These are phyloP conservation scores for Agrotis exclamationis DNA, from an alignment of 2,888 invertebrate species.

Conservation along the genomic window DNA sequence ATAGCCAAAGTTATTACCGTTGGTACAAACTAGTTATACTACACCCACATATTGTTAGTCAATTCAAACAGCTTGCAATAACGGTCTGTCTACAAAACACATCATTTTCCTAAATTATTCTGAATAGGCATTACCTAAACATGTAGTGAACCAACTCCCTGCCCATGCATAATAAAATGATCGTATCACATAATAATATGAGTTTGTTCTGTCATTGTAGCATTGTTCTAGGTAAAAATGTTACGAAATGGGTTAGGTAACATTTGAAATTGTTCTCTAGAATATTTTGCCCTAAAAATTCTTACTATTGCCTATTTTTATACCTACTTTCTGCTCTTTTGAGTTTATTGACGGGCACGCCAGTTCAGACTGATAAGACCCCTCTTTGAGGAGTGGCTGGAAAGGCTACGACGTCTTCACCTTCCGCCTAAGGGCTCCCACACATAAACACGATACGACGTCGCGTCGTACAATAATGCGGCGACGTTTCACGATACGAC, in stretches of 20 bases:
- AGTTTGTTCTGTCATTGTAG: slow-evolving; percentile 32
- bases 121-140: slow-evolving; percentile 43
- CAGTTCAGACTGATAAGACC: too few species aligned
- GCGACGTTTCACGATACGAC: too few species aligned
- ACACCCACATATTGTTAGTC: too few species aligned
- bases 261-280: background rate
- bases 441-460: too few species aligned
- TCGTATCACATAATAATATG: slow-evolving; percentile 34
- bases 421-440: too few species aligned
- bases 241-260: slow-evolving; percentile 2
- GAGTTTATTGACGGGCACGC: too few species aligned
- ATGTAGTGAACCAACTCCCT: slow-evolving; percentile 45
- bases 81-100: slow-evolving; percentile 8
- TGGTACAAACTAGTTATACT: too few species aligned
- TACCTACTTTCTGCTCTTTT: too few species aligned
- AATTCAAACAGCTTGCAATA: slow-evolving; percentile 19
- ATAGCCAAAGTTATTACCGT: too few species aligned
- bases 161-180: slow-evolving; percentile 56
- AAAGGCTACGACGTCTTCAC: too few species aligned
- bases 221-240: slow-evolving; percentile 8
- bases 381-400: too few species aligned
- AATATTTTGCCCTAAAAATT: background rate
- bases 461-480: too few species aligned
- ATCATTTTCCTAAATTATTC: slow-evolving; percentile 33
- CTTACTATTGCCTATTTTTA: background rate